Percentiles rank a stretch among this genome's conserved stretches.
Evolutionary conservation across 1,140 invertebrate genomes (phyloP).

Genomic region (Akabosia matsudoensis): DNA sequence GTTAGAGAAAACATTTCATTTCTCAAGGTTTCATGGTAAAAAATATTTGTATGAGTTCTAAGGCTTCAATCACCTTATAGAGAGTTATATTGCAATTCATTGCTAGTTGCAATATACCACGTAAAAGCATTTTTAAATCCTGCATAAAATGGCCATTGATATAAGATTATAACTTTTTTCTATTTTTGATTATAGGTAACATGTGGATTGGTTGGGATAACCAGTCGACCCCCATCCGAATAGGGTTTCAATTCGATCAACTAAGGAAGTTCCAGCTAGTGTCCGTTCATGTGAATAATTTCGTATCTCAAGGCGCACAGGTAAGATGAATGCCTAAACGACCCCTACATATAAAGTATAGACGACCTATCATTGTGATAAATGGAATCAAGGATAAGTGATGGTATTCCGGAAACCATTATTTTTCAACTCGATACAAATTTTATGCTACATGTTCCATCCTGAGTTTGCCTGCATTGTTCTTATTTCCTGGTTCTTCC

Average conservation of each 20-base stretch:
- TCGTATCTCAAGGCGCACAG: conserved; percentile 46
- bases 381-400: background rate
- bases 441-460: background rate
- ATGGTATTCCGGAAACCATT: background rate
- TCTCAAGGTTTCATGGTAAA: no score
- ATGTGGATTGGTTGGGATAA: conserved; percentile 46
- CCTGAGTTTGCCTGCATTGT: background rate
- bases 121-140: background rate
- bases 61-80: no score
- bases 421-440: background rate
- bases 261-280: conserved; percentile 44
- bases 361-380: background rate
- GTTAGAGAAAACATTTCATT: no score
- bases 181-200: conserved; percentile 34
- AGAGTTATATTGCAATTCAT: no score
- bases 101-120: background rate
- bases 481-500: conserved; percentile 2
- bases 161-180: background rate
- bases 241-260: conserved; percentile 45
- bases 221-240: conserved; percentile 38
- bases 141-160: no score
- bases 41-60: no score
- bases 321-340: conserved; percentile 27
- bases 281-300: conserved; percentile 47
- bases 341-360: background rate